These are phyloP conservation scores for Morelia viridis DNA, from an alignment of 2,797 vertebrate genomes.

Conservation along the genomic window DNA sequence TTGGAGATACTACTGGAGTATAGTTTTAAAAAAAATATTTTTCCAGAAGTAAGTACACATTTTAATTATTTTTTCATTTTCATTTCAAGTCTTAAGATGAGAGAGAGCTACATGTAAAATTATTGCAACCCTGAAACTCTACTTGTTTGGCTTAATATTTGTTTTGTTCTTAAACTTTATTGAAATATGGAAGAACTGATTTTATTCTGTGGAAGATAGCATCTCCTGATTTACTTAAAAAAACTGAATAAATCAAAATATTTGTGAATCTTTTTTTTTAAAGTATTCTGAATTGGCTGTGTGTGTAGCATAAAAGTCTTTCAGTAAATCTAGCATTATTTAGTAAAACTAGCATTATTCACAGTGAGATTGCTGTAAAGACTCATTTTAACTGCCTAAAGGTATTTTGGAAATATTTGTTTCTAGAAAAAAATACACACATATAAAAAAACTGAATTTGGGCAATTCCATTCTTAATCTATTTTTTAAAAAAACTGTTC, in stretches of 20 bases:
- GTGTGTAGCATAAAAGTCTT: neutral
- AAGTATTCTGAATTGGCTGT: neutral
- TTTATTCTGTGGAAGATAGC: neutral
- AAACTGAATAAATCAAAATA: slow-evolving; percentile 7
- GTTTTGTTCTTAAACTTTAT: neutral
- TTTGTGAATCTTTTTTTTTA: neutral
- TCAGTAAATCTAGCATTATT: neutral
- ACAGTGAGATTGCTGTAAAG: neutral
- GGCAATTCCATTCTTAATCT: neutral
- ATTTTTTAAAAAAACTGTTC: neutral
- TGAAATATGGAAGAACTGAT: neutral
- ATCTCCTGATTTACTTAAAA: neutral
- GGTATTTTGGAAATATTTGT: neutral
- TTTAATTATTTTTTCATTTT: neutral
- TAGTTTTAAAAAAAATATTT: neutral
- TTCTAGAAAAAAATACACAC: neutral
- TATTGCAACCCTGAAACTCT: neutral
- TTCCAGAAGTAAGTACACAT: neutral
- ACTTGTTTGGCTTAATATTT: neutral
- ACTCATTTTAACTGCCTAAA: slow-evolving; percentile 26
- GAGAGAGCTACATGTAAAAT: neutral
- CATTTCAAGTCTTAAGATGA: neutral
- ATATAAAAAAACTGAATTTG: no score
- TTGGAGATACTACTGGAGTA: neutral
- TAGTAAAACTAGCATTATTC: neutral